Evolutionary conservation across 2,113 vertebrate species (phyloP), one percentile per base, ranked within the genome.

Genomic region (Ailuropoda melanoleuca): DNA sequence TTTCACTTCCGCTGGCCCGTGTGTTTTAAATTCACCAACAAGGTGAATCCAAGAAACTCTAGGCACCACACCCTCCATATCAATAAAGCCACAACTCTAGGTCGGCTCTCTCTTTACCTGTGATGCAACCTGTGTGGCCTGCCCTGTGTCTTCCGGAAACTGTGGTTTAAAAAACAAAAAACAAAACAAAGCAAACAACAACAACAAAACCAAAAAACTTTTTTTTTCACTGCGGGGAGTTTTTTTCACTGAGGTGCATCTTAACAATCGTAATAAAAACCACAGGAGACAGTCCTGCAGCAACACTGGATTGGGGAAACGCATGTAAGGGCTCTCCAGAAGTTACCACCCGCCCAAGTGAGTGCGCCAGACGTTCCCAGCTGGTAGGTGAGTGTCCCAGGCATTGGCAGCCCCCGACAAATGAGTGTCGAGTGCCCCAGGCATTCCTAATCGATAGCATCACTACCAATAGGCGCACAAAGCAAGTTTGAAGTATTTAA

Each of bases 311-410:
- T 11, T 58, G 39, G 19, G 39, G 18, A 91, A 50, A 26, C 1
- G 7, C 50, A 29, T 9, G 18, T 19, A 18, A 17, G 26, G 6
- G 1, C 1, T 7, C 18, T 39, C 13, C 21, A 26, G 7, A 15
- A 31, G 43, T 66, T 3, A 66, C 4, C 11, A 18, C 0, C 1
- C 24, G 6, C 23, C 37, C 58, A 58, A 1, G 8, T 31, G 6
- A 90, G 29, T 8, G 5, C 2, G 46, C 37, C 11, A 8, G 48
- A 14, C 2, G 64, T 29, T 37, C 39, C 70, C 37, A 39, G 9
- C 34, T 3, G 15, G 9, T 29, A 24, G 4, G n/a, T 6, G 48
- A 68, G 77, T 43, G 15, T 26, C n/a, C n/a, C n/a, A 64, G 56
- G 2, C 37, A 60, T 43, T 53, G 23, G 12, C 70, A 13, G 70